These are phyloP conservation scores for Stegostoma tigrinum DNA, from an alignment of 2,113 vertebrate species.

Conservation along the genomic window DNA sequence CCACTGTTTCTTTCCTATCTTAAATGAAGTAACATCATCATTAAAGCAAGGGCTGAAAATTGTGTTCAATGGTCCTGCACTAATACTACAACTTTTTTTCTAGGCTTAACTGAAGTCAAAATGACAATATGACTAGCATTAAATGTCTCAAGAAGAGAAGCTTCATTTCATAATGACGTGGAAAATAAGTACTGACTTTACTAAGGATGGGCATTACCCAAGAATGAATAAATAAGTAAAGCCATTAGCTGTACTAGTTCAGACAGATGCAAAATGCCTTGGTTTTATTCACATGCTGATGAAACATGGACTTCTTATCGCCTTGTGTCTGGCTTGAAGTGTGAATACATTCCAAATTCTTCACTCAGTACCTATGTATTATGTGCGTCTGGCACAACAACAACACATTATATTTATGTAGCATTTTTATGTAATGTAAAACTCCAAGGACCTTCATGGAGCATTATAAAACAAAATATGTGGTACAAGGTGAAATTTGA, in stretches of 20 bases:
- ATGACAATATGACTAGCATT: background rate
- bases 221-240: background rate
- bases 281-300: background rate
- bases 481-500: background rate
- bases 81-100: background rate
- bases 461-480: background rate
- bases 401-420: background rate
- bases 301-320: background rate
- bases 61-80: background rate
- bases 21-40: background rate
- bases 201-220: background rate
- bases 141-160: background rate
- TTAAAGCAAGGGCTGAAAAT: background rate
- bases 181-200: background rate
- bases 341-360: background rate
- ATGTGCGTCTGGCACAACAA: background rate
- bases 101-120: background rate
- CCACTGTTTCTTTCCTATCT: background rate
- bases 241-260: background rate
- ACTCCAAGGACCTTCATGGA: background rate
- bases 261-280: background rate
- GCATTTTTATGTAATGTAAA: background rate
- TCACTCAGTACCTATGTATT: background rate
- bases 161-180: background rate
- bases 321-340: background rate